Evolutionary conservation across 1,140 invertebrate genomes (phyloP), one percentile per base, ranked within the genome.

Genomic region (Zaprionus nigranus): DNA sequence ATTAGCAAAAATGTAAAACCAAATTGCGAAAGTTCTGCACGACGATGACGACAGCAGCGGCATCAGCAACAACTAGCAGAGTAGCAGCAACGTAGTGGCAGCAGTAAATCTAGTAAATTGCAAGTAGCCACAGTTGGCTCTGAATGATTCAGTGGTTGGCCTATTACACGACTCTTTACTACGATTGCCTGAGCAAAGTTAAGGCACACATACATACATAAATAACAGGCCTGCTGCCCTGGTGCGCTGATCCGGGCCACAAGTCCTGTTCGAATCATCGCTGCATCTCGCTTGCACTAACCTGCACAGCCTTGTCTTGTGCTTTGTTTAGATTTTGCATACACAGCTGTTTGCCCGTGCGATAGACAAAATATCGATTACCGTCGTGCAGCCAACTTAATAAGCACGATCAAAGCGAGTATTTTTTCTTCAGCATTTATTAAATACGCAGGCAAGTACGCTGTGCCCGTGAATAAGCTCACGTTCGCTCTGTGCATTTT

Each of bases 1-100:
- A 76, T 76, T 66, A 78, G 71, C 75, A 74, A 74, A 78, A 78
- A 68, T 74, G 51, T 63, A 53, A 68, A 78, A 68, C 70, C 70
- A 78, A 78, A 78, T 78, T 77, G 75, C 70, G 68, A 74, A 78
- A 78, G 57, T 73, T 73, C 38, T 36, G 40, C 43, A 38, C 17
- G 7, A 30, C 30, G 30, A 3, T 9, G 20, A 59, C 30, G 54
- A 34, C 57, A 58, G 26, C 40, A 61, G 15, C 57, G 26, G 24
- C 36, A 58, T 15, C 43, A 26, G 15, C 46, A 64, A 5, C 46
- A 54, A 51, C 26, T 22, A n/a, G n/a, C 40, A 22, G 30, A 59
- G 20, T 38, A 67, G 15, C 40, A 61, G 15, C 57, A 38, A 17
- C 57, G 49, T 15, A 26, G 20, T n/a, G 24, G 36, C 5, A 51